Evolutionary conservation across 2,113 vertebrate species (phyloP).

Genomic region (Paedocypris sp.): DNA sequence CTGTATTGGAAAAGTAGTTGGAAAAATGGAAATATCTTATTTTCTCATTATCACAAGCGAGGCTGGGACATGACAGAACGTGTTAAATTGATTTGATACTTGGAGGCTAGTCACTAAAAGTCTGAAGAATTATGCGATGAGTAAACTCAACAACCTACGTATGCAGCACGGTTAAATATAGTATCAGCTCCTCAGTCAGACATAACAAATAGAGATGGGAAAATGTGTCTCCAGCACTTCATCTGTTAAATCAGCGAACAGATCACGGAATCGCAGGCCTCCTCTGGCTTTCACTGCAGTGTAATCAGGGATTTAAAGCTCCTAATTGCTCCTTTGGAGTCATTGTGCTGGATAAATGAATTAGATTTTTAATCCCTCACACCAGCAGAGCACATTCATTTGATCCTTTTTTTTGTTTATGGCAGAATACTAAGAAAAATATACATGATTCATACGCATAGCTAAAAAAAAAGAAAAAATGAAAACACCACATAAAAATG

Average conservation of each 20-base stretch:
- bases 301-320: constrained; percentile 21
- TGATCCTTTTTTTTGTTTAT: constrained; percentile 4
- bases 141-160: not conserved
- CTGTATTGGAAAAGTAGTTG: no score
- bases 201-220: constrained; percentile 20
- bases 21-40: no score
- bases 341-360: constrained; percentile 24
- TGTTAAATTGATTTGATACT: no score
- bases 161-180: constrained; percentile 20
- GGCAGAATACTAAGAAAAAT: not conserved
- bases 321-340: constrained; percentile 31
- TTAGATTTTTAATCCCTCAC: constrained; percentile 17
- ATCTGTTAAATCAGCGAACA: constrained; percentile 31
- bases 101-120: no score
- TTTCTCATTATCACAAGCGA: no score
- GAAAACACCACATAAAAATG: no score
- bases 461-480: no score
- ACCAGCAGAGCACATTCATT: constrained; percentile 5
- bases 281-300: constrained; percentile 23
- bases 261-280: constrained; percentile 10
- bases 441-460: not conserved
- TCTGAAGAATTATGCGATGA: no score
- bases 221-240: constrained; percentile 2
- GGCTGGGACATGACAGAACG: no score
- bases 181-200: constrained; percentile 4